phyloP scores from a whole-genome alignment of 2,888 invertebrate genomes.

The Tenthredo mesomela region DNA sequence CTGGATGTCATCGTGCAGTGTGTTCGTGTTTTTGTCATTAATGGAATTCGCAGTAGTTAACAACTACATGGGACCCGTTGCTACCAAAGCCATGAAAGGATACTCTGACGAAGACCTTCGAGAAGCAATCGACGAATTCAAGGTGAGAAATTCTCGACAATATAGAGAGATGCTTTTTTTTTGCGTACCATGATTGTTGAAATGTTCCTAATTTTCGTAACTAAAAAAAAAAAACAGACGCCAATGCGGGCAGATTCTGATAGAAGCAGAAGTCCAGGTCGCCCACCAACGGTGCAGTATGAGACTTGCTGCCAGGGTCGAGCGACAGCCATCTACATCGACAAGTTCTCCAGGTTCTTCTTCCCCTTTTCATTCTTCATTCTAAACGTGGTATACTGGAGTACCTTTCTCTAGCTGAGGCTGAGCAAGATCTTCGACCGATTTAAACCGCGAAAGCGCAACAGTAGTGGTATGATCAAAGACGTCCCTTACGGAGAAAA shows the following conservation, averaged over 20 bases:
- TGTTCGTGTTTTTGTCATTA: constrained; percentile 93
- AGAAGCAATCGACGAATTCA: constrained; percentile 87
- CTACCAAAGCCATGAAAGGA: constrained; percentile 94
- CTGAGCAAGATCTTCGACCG: not conserved
- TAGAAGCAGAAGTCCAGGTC: constrained; percentile 74
- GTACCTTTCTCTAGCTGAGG: constrained; percentile 83
- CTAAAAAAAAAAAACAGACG: constrained; percentile 65
- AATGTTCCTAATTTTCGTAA: not conserved
- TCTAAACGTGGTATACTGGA: constrained; percentile 95
- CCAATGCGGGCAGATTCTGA: constrained; percentile 76
- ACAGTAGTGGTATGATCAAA: constrained; percentile 7
- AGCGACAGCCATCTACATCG: constrained; percentile 88
- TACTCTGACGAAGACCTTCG: constrained; percentile 92
- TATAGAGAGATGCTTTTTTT: not conserved
- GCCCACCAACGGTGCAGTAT: constrained; percentile 82
- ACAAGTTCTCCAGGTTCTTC: constrained; percentile 92
- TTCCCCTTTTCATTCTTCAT: constrained; percentile 95
- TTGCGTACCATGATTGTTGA: not conserved
- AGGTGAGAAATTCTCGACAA: constrained; percentile 78
- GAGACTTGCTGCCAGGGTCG: constrained; percentile 89
- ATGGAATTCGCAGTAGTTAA: constrained; percentile 96
- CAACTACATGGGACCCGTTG: constrained; percentile 92
- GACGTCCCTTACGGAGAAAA: no score
- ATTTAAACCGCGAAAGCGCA: not conserved
- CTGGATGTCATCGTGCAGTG: constrained; percentile 96